A percentile compares a stretch with the other conserved stretches of the same genome.
These are phyloP conservation scores for Pseudocheirus occidentalis DNA, from an alignment of 2,797 vertebrate genomes.

Conservation along the genomic window DNA sequence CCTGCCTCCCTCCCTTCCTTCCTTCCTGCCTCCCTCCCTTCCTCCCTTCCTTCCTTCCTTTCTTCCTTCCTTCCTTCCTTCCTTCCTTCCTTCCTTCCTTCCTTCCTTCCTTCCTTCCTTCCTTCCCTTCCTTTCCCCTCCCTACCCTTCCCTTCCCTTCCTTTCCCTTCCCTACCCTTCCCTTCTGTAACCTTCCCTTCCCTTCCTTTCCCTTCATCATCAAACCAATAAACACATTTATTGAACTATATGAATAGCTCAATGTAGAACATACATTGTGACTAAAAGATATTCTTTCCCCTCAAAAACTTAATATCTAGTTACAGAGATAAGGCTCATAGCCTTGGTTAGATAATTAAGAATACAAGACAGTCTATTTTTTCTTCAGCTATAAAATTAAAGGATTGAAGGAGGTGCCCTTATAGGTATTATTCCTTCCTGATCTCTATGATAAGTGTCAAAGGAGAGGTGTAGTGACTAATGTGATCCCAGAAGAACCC, in stretches of 20 bases:
- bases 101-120: no score
- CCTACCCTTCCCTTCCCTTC: no score
- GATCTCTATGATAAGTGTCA: slow-evolving; percentile 21
- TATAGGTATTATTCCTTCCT: background rate
- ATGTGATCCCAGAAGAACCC: background rate
- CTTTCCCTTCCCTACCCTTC: no score
- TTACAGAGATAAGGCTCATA: background rate
- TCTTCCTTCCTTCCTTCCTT: no score
- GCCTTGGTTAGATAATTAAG: background rate
- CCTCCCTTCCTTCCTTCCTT: no score
- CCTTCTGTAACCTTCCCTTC: no score
- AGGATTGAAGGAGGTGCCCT: background rate
- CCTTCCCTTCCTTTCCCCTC: no score
- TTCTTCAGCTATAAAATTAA: slow-evolving; percentile 27
- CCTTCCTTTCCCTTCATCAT: no score
- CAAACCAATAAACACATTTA: background rate
- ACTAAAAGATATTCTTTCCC: background rate
- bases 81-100: no score
- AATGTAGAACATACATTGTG: background rate
- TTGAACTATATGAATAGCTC: background rate
- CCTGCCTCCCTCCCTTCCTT: no score
- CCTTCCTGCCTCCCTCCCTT: no score
- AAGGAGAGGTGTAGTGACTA: slow-evolving; percentile 18
- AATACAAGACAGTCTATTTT: slow-evolving; percentile 24
- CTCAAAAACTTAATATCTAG: background rate